phyloP scores from a whole-genome alignment of 2,113 vertebrate genomes.

The Lophotis ruficrista region DNA sequence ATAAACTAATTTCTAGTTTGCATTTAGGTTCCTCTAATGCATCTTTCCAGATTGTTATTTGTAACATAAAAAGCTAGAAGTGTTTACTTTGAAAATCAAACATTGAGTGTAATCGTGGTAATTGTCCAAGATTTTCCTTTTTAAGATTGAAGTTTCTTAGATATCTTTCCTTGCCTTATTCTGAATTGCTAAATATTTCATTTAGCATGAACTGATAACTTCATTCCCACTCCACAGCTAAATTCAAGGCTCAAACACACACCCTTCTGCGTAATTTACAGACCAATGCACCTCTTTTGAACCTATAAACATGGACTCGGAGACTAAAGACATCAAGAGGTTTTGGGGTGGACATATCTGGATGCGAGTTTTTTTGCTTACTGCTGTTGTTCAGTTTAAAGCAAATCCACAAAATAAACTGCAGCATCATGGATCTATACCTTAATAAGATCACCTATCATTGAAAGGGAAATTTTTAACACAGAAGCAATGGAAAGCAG shows the following conservation, averaged over 20 bases:
- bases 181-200: conserved; percentile 33
- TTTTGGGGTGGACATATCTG: neutral
- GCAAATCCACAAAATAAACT: neutral
- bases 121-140: conserved; percentile 36
- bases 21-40: conserved; percentile 64
- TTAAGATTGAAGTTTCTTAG: neutral
- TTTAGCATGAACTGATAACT: conserved; percentile 35
- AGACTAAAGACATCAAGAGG: neutral
- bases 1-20: conserved; percentile 79
- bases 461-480: neutral
- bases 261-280: neutral
- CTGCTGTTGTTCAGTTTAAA: neutral
- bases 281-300: neutral
- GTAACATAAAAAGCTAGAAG: conserved; percentile 64
- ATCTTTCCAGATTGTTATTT: conserved; percentile 72
- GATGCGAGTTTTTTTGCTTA: neutral
- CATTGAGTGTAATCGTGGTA: conserved; percentile 58
- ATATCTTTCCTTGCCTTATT: conserved; percentile 12
- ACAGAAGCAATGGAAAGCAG: neutral
- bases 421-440: neutral
- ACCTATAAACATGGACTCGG: neutral
- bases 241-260: neutral
- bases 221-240: neutral
- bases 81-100: conserved; percentile 75
- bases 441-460: neutral